These are phyloP conservation scores for Gymnoscelis rufifasciata DNA, from an alignment of 2,888 invertebrate genomes.

Conservation along the genomic window DNA sequence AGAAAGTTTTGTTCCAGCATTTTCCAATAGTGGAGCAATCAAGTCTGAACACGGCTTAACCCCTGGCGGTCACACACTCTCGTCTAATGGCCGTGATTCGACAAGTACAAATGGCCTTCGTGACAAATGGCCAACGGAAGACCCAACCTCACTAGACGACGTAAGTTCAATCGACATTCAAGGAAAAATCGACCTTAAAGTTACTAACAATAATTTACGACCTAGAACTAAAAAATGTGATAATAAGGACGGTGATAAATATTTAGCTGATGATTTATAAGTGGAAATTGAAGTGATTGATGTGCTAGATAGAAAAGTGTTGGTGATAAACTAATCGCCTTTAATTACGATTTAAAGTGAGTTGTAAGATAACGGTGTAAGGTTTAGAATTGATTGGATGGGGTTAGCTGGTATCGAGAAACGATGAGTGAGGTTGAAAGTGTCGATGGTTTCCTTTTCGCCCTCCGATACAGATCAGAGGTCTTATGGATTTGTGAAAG, in stretches of 20 bases:
- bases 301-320: slow-evolving; percentile 22
- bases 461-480: slow-evolving; percentile 64
- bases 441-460: slow-evolving; percentile 64
- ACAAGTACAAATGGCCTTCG: slow-evolving; percentile 79
- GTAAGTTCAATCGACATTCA: slow-evolving; percentile 62
- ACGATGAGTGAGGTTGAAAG: slow-evolving; percentile 60
- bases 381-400: slow-evolving; percentile 40
- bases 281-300: slow-evolving; percentile 21
- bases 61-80: slow-evolving; percentile 76
- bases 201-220: slow-evolving; percentile 34
- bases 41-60: slow-evolving; percentile 59
- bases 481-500: slow-evolving; percentile 55
- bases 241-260: slow-evolving; percentile 24
- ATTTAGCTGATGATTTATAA: slow-evolving; percentile 25
- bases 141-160: slow-evolving; percentile 60
- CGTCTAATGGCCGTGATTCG: slow-evolving; percentile 79
- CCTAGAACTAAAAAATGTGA: slow-evolving; percentile 24
- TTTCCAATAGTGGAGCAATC: slow-evolving; percentile 42
- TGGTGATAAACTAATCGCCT: slow-evolving; percentile 10
- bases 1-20: slow-evolving; percentile 38
- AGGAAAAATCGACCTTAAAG: slow-evolving; percentile 60
- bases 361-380: slow-evolving; percentile 32
- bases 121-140: slow-evolving; percentile 78
- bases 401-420: slow-evolving; percentile 34
- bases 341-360: slow-evolving; percentile 10